Percentiles rank a stretch among this genome's conserved stretches.
Evolutionary conservation across 2,888 invertebrate genomes (phyloP).

Genomic region (Tipula vernalis): DNA sequence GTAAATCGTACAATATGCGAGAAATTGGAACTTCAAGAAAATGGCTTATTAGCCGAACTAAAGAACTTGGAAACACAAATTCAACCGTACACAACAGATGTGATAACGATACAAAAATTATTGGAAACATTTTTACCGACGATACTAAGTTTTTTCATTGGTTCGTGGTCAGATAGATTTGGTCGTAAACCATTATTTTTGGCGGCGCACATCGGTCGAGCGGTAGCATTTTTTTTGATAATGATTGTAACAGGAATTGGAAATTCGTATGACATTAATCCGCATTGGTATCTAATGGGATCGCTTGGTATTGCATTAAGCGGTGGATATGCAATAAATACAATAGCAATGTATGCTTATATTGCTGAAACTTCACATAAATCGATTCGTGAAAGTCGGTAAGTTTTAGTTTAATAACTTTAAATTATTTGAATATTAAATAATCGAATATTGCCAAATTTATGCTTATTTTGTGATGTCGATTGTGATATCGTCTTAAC

Average conservation of each 20-base stretch:
- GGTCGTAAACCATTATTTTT: conserved; percentile 61
- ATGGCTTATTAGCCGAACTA: conserved; percentile 13
- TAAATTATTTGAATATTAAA: not conserved
- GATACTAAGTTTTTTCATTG: conserved; percentile 55
- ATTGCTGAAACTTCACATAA: conserved; percentile 50
- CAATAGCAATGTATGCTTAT: conserved; percentile 51
- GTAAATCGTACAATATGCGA: conserved; percentile 47
- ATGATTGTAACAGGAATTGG: conserved; percentile 24
- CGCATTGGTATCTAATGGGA: conserved; percentile 38
- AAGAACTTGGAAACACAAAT: conserved; percentile 40
- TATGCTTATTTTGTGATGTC: too few species aligned
- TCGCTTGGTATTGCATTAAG: conserved; percentile 45
- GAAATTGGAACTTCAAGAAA: conserved; percentile 7
- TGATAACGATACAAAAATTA: conserved; percentile 47
- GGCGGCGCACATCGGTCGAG: conserved; percentile 40
- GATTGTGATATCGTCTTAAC: too few species aligned
- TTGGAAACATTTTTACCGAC: conserved; percentile 55
- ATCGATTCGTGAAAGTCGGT: conserved; percentile 47
- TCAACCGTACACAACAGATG: conserved; percentile 51
- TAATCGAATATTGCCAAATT: too few species aligned
- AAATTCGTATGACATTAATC: conserved; percentile 23
- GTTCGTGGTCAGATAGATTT: conserved; percentile 70
- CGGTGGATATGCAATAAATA: conserved; percentile 48
- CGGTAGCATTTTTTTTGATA: conserved; percentile 23
- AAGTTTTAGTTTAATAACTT: conserved; percentile 26